A percentile compares a stretch with the other conserved stretches of the same genome.
These are phyloP conservation scores for Drosophila parvula DNA, from an alignment of 1,140 invertebrate genomes.

Conservation along the genomic window DNA sequence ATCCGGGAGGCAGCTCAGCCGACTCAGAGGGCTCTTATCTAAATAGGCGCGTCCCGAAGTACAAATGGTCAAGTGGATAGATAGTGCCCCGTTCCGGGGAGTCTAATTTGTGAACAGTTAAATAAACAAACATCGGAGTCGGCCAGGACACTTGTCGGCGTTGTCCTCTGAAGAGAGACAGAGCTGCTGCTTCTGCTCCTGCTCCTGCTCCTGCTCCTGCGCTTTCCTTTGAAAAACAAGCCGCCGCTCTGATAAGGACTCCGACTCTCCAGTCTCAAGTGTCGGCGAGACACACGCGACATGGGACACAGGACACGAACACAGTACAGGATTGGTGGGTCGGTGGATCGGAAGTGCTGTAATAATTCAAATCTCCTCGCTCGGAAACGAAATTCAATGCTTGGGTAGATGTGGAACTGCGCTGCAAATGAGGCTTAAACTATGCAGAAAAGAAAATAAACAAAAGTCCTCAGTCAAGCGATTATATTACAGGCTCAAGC, in stretches of 20 bases:
- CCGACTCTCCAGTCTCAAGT: conserved; percentile 35
- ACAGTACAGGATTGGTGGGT: neutral
- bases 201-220: conserved; percentile 16
- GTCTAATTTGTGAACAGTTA: conserved; percentile 82
- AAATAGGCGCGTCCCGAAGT: conserved; percentile 80
- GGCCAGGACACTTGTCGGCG: conserved; percentile 57
- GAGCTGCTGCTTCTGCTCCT: neutral
- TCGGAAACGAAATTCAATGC: conserved; percentile 24
- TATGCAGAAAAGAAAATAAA: conserved; percentile 2
- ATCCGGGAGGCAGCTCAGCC: neutral
- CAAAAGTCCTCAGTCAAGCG: neutral
- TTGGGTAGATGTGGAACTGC: conserved; percentile 1
- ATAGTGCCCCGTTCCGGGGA: conserved; percentile 42
- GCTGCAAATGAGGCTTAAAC: neutral
- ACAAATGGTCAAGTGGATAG: conserved; percentile 77
- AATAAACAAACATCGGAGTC: conserved; percentile 71
- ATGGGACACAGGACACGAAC: conserved; percentile 30
- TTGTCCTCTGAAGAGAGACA: conserved; percentile 48
- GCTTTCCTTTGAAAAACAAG: conserved; percentile 41
- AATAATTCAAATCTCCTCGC: conserved; percentile 40
- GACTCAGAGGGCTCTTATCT: conserved; percentile 54
- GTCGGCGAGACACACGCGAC: conserved; percentile 57
- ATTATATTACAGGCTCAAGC: neutral
- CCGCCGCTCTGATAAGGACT: conserved; percentile 65
- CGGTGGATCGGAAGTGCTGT: conserved; percentile 36